phyloP scores from a whole-genome alignment of 2,113 vertebrate genomes.

The Dendrocopos noguchii region DNA sequence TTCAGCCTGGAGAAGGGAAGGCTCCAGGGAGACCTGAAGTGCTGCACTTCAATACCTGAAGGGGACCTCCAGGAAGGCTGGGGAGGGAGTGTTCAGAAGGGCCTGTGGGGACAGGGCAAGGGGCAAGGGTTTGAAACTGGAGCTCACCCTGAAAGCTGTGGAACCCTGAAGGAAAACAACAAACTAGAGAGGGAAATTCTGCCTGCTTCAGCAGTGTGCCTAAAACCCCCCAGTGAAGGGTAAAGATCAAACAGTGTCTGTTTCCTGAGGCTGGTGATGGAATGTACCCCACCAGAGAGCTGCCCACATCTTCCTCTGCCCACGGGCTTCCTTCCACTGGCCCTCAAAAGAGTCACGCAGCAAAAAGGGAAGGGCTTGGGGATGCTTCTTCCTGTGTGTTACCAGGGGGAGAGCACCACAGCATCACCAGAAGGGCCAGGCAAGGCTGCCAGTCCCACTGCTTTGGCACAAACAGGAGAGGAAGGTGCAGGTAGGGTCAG shows the following conservation, averaged over 20 bases:
- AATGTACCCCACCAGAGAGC: not conserved
- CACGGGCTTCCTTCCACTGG: not conserved
- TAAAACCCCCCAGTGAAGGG: not conserved
- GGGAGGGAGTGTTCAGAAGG: not conserved
- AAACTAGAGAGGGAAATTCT: not conserved
- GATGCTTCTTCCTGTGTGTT: not conserved
- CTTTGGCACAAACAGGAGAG: not conserved
- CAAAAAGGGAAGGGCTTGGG: not conserved
- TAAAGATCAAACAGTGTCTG: not conserved
- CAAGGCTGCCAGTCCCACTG: not conserved
- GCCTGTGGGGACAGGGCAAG: too few species aligned
- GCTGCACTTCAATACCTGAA: too few species aligned
- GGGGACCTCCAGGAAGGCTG: not conserved
- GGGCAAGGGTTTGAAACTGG: too few species aligned
- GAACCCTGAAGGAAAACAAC: not conserved
- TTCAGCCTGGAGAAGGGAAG: too few species aligned
- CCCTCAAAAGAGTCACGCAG: not conserved
- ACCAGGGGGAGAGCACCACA: not conserved
- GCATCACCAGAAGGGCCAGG: not conserved
- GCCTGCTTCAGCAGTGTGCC: accelerated
- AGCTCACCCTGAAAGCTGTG: not conserved
- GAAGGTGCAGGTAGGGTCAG: not conserved
- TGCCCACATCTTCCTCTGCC: not conserved
- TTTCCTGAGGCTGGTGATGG: not conserved
- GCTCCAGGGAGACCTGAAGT: too few species aligned